Base-by-base conservation (phyloP, 35 echinoderm and acorn worm species). In the Apostichopus parvimensis region DNA sequence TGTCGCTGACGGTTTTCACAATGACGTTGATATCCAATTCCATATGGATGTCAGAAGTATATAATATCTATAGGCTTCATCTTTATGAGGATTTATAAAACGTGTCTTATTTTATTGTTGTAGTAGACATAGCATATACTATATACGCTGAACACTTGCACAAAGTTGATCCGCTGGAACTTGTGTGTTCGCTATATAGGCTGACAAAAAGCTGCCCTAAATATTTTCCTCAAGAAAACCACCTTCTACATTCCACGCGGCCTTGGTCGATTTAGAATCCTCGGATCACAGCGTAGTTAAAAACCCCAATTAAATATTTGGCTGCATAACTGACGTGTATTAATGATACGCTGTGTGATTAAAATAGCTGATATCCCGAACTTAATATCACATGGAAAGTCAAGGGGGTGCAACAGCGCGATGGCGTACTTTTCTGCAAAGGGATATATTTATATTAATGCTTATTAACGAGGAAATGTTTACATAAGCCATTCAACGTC, bases 401-500 rank as follows among this genome's bases (percentile, higher is more conserved):
- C 24, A 59, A 84, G 57, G 57, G 57, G 81, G 54, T 14, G 57
- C 55, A 82, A 45, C 55, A 20, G 54, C 57, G 57, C 9, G 15
- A 7, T 84, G 81, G 56, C 54, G 57, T 84, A 56, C 55, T 84
- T 84, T 58, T 84, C 54, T 59, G 15, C 54, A 56, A 59, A 84
- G 81, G 15, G 14, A 84, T 84, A 25, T 84, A 84, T 84, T 57
- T 84, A 23, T 56, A 23, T 58, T 58, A 84, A 59, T 59, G 53
- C 53, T 84, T 59, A 84, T 58, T 84, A 82, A 84, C 54, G 18
- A 55, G 81, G 71, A 75, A 84, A 84, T 84, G 81, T 84, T 84
- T 84, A 84, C 81, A 84, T 84, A 84, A 84, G 15, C 79, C 79
- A 82, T 82, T 82, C 10, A 82, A 82, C 79, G 79, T 82, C 54